These are phyloP conservation scores for Oscheius sp. DNA, from an alignment of 1,140 invertebrate species.

Conservation along the genomic window DNA sequence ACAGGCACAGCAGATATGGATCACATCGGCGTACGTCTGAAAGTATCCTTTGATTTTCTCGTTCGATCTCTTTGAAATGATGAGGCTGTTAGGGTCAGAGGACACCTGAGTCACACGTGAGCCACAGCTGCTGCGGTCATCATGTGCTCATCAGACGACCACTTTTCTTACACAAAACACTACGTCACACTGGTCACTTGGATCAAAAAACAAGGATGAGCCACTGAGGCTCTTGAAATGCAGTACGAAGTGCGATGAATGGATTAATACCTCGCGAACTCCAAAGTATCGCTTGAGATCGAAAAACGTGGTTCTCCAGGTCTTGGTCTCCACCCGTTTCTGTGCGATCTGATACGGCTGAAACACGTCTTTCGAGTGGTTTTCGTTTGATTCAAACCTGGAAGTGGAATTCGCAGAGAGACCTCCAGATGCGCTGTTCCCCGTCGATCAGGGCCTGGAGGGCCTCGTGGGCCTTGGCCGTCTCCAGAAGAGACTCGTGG, in stretches of 20 bases:
- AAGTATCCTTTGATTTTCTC: no score
- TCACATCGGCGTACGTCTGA: constrained; percentile 83
- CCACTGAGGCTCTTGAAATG: no score
- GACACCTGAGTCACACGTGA: no score
- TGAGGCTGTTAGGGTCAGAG: no score
- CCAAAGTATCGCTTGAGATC: constrained; percentile 48
- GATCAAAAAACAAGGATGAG: no score
- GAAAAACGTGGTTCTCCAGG: constrained; percentile 55
- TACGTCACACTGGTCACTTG: no score
- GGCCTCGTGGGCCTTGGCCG: constrained; percentile 71
- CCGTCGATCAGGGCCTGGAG: constrained; percentile 75
- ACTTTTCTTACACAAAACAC: not conserved
- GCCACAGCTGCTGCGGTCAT: no score
- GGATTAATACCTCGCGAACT: constrained; percentile 66
- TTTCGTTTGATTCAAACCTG: constrained; percentile 62
- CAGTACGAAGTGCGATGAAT: no score
- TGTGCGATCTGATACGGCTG: constrained; percentile 26
- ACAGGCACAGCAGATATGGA: constrained; percentile 89
- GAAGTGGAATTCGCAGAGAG: constrained; percentile 88
- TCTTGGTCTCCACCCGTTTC: constrained; percentile 21
- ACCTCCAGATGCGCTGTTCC: constrained; percentile 85
- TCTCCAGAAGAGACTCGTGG: constrained; percentile 80
- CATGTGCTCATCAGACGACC: not conserved
- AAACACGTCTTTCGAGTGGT: not conserved
- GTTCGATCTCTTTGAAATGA: no score